Base-by-base conservation (phyloP, 2,797 vertebrate genomes). In the Florisuga fusca region DNA sequence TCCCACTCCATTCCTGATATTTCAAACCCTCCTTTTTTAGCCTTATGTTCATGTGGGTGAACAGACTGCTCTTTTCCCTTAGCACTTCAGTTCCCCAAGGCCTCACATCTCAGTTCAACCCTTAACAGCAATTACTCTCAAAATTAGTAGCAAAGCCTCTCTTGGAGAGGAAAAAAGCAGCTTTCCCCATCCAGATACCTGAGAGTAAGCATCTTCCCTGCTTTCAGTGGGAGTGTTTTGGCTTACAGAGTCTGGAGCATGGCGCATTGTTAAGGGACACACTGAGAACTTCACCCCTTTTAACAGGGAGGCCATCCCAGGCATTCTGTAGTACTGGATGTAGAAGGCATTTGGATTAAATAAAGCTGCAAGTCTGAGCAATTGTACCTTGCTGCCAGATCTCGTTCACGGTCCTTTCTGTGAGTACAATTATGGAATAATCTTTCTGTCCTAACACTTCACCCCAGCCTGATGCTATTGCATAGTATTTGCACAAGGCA, bases 401-500 rank as follows among this genome's bases (percentile, higher is more conserved):
- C 43, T 58, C 19, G 9, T 18, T 43, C 51, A 5, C 31, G 3
- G 15, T 55, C 73, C 31, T 43, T 26, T 46, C 18, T 45, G 50
- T 8, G 17, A 53, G 10, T 11, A 27, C 33, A 36, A 26, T 0
- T 4, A 66, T 3, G 6, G 43, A 46, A 41, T 50, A 59, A 72
- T 43, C 12, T 33, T 34, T 36, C 36, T 29, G 36, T 74, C 58
- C 27, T 13, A 51, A 16, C 12, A 3, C 16, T 33, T 61, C 34
- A 17, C 6, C 0, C 41, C 1, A 0, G 43, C 10, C 68, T 55
- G 20, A 25, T 48, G 64, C 21, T 64, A 14, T 10, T 38, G 53
- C 34, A 64, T 26, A 21, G 27, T 16, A n/a, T 21, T 59, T 61
- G 46, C n/a, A 36, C 20, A 34, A 18, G 43, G n/a, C 17, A 54